Conservation (phyloP, 2,888 invertebrate species). For the Acrobasis repandana region DNA sequence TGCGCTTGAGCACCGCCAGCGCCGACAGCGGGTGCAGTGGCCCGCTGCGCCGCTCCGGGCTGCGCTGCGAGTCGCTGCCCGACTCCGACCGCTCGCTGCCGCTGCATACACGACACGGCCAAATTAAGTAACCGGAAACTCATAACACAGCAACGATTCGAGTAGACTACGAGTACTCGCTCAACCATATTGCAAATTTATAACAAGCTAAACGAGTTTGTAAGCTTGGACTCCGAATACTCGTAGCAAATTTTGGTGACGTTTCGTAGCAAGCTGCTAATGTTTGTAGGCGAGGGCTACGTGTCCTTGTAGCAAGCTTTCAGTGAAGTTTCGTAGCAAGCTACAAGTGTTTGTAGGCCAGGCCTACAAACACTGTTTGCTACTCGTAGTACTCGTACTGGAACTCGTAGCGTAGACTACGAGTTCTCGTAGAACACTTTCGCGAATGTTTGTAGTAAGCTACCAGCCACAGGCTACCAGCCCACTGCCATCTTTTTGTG, state of each 20-base stretch:
- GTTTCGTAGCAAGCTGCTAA: neutral
- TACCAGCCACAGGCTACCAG: too few relatives aligned
- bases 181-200: neutral
- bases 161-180: neutral
- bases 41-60: conserved; percentile 68
- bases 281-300: too few relatives aligned
- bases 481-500: too few relatives aligned
- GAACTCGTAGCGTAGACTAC: too few relatives aligned
- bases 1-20: conserved; percentile 89
- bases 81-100: conserved; percentile 87
- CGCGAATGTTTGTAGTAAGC: too few relatives aligned
- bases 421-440: too few relatives aligned
- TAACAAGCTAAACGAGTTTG: neutral
- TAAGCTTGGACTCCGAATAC: neutral
- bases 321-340: neutral
- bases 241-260: neutral
- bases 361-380: too few relatives aligned
- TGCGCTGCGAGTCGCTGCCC: conserved; percentile 87
- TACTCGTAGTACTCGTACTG: too few relatives aligned
- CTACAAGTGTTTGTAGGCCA: too few relatives aligned
- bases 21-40: conserved; percentile 81
- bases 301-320: neutral
- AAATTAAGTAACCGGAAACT: neutral
- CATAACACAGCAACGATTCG: neutral
- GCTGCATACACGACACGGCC: conserved; percentile 39